Percentiles rank a stretch among this genome's conserved stretches.
Evolutionary conservation across 2,888 invertebrate species (phyloP).

Genomic region (Helleia helle): DNA sequence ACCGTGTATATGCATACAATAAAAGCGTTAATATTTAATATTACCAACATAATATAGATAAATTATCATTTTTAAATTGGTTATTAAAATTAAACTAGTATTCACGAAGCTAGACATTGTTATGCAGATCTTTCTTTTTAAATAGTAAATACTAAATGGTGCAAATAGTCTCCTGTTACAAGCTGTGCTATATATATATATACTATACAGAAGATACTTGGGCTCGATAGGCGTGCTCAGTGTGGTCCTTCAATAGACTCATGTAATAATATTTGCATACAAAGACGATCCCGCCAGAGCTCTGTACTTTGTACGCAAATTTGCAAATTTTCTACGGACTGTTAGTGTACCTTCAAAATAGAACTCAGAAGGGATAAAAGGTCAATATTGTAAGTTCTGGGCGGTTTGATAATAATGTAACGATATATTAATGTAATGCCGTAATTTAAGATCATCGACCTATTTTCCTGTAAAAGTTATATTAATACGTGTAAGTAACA

Average conservation of each 20-base stretch:
- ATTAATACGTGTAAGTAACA: no score
- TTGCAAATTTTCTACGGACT: constrained; percentile 46
- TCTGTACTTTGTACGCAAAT: constrained; percentile 53
- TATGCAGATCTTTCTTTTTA: no score
- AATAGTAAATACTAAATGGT: constrained; percentile 35
- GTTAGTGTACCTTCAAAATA: constrained; percentile 29
- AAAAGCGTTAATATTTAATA: no score
- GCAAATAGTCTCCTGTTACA: constrained; percentile 38
- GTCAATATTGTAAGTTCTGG: constrained; percentile 1
- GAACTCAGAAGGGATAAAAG: constrained; percentile 19
- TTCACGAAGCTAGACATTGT: no score
- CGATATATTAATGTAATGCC: no score
- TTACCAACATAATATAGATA: no score
- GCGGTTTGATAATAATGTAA: neutral
- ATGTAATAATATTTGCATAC: constrained; percentile 62
- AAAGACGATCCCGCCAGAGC: constrained; percentile 48
- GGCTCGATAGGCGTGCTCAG: constrained; percentile 40
- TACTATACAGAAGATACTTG: constrained; percentile 27
- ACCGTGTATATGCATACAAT: no score
- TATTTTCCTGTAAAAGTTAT: no score
- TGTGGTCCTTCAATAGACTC: constrained; percentile 53
- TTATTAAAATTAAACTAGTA: no score
- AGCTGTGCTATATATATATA: constrained; percentile 28
- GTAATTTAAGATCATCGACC: no score
- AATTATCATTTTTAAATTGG: no score